Evolutionary conservation across 2,888 invertebrate species (phyloP).

Genomic region (Junonia oenone): DNA sequence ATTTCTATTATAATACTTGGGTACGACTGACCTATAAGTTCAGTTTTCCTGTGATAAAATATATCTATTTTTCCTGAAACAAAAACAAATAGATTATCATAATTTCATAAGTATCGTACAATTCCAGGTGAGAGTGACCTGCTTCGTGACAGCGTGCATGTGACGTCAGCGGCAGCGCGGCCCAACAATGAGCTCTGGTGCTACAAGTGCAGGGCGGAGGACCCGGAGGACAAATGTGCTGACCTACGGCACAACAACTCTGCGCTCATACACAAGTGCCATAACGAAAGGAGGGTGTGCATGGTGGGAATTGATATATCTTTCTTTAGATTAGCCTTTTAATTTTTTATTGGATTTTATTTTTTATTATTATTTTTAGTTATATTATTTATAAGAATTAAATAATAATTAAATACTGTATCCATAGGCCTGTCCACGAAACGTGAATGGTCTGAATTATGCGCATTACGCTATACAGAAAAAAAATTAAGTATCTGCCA

Average conservation of each 20-base stretch:
- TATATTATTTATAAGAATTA: no score
- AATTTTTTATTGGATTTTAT: not conserved
- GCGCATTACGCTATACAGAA: no score
- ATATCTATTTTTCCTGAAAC: not conserved
- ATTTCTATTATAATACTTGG: no score
- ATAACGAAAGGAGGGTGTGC: conserved; percentile 86
- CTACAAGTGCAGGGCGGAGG: conserved; percentile 89
- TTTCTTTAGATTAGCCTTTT: not conserved
- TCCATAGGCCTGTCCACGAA: no score
- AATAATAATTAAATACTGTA: no score
- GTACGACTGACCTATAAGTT: no score
- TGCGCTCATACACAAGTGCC: conserved; percentile 85
- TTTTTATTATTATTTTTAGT: no score
- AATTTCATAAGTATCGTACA: not conserved
- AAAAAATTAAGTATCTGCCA: no score
- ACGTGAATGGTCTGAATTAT: no score
- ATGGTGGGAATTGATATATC: conserved; percentile 81
- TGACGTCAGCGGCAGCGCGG: conserved; percentile 88
- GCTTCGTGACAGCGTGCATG: conserved; percentile 83
- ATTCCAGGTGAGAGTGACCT: conserved; percentile 63
- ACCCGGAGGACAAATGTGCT: conserved; percentile 85
- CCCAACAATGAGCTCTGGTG: conserved; percentile 90
- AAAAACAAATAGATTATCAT: not conserved
- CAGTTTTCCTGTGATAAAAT: no score
- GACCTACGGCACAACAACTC: conserved; percentile 81